Conservation (phyloP, 1,140 invertebrate species). For the Radopholus similis region DNA sequence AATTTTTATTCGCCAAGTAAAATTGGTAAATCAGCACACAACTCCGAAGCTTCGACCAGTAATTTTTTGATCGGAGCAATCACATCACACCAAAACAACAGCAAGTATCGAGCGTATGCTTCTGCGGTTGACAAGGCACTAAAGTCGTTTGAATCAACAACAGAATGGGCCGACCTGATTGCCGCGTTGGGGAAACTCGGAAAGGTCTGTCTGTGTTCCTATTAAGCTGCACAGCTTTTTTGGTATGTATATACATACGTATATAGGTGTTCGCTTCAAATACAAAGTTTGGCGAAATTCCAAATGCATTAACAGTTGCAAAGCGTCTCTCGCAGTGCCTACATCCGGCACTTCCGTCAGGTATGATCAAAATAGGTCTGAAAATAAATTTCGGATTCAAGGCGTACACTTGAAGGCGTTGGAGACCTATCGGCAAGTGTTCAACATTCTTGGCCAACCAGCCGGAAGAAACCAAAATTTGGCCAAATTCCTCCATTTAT, state of each 20-base stretch:
- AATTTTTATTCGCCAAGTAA: constrained; percentile 8
- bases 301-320: constrained; percentile 80
- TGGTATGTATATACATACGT: background rate
- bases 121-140: constrained; percentile 80
- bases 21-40: constrained; percentile 15
- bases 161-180: constrained; percentile 91
- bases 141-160: constrained; percentile 82
- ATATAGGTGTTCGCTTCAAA: constrained; percentile 70
- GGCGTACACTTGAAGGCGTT: constrained; percentile 85
- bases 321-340: constrained; percentile 90
- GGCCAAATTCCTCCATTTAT: constrained; percentile 68
- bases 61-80: constrained; percentile 5
- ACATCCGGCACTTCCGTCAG: constrained; percentile 82
- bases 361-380: constrained; percentile 24
- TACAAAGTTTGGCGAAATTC: constrained; percentile 74
- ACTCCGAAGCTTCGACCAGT: constrained; percentile 34
- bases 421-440: constrained; percentile 88
- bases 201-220: constrained; percentile 68
- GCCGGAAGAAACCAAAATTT: constrained; percentile 70
- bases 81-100: constrained; percentile 32
- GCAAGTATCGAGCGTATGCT: constrained; percentile 74
- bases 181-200: constrained; percentile 84
- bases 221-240: background rate
- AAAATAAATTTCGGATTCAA: constrained; percentile 10
- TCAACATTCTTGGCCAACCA: constrained; percentile 75